Evolutionary conservation across 2,888 invertebrate genomes (phyloP).

Genomic region (Eupsilia transversa): DNA sequence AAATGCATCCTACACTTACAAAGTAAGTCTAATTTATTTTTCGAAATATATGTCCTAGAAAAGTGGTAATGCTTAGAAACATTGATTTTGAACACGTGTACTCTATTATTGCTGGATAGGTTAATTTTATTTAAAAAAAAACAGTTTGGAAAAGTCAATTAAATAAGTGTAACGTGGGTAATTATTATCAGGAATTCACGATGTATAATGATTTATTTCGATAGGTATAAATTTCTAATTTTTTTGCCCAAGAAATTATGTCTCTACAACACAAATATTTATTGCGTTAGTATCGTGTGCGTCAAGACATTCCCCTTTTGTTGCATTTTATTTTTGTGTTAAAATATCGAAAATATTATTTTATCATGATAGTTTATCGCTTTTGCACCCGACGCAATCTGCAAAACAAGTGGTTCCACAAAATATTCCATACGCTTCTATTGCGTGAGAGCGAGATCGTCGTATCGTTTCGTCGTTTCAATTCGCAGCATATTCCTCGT

Average conservation of each 20-base stretch:
- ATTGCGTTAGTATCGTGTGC: slow-evolving; percentile 25
- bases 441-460: slow-evolving; percentile 86
- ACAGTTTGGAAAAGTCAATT: not conserved
- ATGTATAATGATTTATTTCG: no score
- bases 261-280: slow-evolving; percentile 24
- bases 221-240: not conserved
- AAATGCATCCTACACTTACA: slow-evolving; percentile 1
- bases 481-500: slow-evolving; percentile 80
- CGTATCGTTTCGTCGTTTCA: slow-evolving; percentile 79
- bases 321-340: slow-evolving; percentile 36
- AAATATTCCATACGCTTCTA: slow-evolving; percentile 89
- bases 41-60: not conserved
- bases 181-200: no score
- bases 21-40: slow-evolving; percentile 3
- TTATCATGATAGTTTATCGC: slow-evolving; percentile 76
- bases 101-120: not conserved
- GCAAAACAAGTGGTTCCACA: slow-evolving; percentile 89
- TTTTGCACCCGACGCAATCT: slow-evolving; percentile 87
- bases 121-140: not conserved
- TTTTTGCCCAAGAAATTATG: not conserved
- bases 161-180: not conserved
- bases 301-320: slow-evolving; percentile 56
- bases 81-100: not conserved
- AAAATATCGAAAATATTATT: slow-evolving; percentile 67
- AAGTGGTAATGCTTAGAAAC: not conserved